Base-by-base conservation (phyloP, 2,113 vertebrate species). In the Pelecanus crispus region DNA sequence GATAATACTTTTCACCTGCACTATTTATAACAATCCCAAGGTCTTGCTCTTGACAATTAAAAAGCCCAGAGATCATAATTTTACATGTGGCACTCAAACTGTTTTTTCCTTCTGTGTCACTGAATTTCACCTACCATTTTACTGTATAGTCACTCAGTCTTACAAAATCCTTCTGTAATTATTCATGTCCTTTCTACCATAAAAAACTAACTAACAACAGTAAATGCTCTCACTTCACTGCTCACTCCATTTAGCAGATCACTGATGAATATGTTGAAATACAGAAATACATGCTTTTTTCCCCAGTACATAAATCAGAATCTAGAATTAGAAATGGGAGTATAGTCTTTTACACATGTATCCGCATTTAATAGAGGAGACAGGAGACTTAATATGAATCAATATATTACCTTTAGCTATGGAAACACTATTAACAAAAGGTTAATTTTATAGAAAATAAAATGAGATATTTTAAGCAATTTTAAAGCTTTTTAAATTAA, bases 261-360 rank as follows among this genome's bases (percentile, higher is more conserved):
- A 52, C 17, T 58, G 42, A 71, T 6, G 4, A 83, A 56, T 63
- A 52, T 42, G 8, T 21, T 44, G 52, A 75, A 80, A 75, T 38
- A 45, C 0, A 2, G 4, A 32, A 59, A 80, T 24, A 44, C 3
- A 28, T 55, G 2, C 0, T 20, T n/a, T 72, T 45, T 68, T 16
- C 19, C 19, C 29, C 16, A 50, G 21, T 44, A 36, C 25, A 74
- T 63, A 83, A 67, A 77, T 44, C 26, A 67, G 31, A 86, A 52
- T 40, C 49, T 29, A 75, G 47, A 42, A 45, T 55, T 61, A 45
- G 5, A 24, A 66, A 45, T 36, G 32, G 17, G 20, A 34, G 14
- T 42, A 49, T 10, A 28, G 18, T 13, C 17, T 55, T 16, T 63
- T 68, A 44, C 15, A 67, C 2, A 32, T 40, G 4, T 13, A 55